Conservation (phyloP, 2,888 invertebrate species). For the Serripes groenlandicus region DNA sequence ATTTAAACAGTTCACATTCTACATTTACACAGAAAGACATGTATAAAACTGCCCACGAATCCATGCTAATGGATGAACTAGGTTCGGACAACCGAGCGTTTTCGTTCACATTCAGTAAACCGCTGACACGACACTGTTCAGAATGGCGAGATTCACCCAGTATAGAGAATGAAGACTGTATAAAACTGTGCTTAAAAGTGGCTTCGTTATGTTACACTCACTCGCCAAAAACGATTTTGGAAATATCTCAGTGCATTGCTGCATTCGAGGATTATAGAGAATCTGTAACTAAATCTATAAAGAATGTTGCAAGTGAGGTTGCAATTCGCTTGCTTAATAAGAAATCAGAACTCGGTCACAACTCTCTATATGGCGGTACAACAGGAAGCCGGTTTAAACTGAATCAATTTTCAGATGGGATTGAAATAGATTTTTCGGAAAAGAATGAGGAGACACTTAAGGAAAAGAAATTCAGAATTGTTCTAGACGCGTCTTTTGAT, state of each 20-base stretch:
- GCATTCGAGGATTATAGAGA: conserved; percentile 96
- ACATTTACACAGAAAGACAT: conserved; percentile 73
- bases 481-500: conserved; percentile 90
- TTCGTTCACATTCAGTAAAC: conserved; percentile 62
- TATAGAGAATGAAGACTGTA: conserved; percentile 38
- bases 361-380: conserved; percentile 61
- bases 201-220: conserved; percentile 98
- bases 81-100: conserved; percentile 65
- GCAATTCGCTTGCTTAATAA: conserved; percentile 91
- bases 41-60: conserved; percentile 83
- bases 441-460: conserved; percentile 33
- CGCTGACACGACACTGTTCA: conserved; percentile 23
- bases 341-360: conserved; percentile 56
- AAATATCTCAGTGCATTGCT: conserved; percentile 94
- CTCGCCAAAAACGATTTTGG: conserved; percentile 94
- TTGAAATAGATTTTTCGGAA: conserved; percentile 57
- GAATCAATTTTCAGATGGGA: conserved; percentile 49
- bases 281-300: conserved; percentile 94
- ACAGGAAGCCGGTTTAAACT: conserved; percentile 33
- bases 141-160: neutral
- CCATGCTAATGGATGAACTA: conserved; percentile 50
- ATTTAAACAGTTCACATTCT: conserved; percentile 32
- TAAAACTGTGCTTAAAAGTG: conserved; percentile 88
- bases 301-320: conserved; percentile 97
- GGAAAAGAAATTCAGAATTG: conserved; percentile 50